Evolutionary conservation across 2,888 invertebrate genomes (phyloP).

Genomic region (Drosophila anomelani): DNA sequence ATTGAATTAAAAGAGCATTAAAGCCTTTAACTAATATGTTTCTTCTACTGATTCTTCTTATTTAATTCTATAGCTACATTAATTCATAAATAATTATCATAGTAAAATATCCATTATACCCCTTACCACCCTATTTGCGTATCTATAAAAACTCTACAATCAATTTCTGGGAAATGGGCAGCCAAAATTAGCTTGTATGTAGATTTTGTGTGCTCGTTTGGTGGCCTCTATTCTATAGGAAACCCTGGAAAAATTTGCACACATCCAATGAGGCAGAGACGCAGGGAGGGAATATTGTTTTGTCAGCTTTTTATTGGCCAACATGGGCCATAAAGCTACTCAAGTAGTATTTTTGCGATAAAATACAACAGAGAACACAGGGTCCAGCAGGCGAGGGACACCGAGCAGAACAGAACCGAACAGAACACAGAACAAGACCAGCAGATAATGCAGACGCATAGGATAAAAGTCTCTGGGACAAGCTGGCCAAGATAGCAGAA

Average conservation of each 20-base stretch:
- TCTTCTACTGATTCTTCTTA: neutral
- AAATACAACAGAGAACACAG: conserved; percentile 75
- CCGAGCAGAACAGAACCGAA: conserved; percentile 17
- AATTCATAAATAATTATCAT: neutral
- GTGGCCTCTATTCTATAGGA: conserved; percentile 59
- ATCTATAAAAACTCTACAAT: conserved; percentile 26
- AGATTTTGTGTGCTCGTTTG: conserved; percentile 56
- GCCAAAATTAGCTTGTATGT: conserved; percentile 55
- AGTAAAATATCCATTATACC: conserved; percentile 3
- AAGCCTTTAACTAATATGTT: too few species aligned
- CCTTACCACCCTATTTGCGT: conserved; percentile 1
- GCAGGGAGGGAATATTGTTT: conserved; percentile 74
- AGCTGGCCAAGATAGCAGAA: conserved; percentile 55
- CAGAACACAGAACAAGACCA: conserved; percentile 46
- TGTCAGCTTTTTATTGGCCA: conserved; percentile 82
- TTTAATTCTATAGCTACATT: too few species aligned
- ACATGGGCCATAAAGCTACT: conserved; percentile 81
- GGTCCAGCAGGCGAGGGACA: conserved; percentile 31
- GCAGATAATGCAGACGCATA: conserved; percentile 65
- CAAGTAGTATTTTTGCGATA: conserved; percentile 82
- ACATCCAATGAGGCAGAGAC: conserved; percentile 11
- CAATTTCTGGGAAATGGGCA: conserved; percentile 43
- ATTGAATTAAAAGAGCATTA: too few species aligned
- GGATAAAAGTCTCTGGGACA: conserved; percentile 75
- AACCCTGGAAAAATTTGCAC: conserved; percentile 61